A percentile compares a stretch with the other conserved stretches of the same genome.
These are phyloP conservation scores for Hozukius guyotensis DNA, from an alignment of 2,797 vertebrate species.

Conservation along the genomic window DNA sequence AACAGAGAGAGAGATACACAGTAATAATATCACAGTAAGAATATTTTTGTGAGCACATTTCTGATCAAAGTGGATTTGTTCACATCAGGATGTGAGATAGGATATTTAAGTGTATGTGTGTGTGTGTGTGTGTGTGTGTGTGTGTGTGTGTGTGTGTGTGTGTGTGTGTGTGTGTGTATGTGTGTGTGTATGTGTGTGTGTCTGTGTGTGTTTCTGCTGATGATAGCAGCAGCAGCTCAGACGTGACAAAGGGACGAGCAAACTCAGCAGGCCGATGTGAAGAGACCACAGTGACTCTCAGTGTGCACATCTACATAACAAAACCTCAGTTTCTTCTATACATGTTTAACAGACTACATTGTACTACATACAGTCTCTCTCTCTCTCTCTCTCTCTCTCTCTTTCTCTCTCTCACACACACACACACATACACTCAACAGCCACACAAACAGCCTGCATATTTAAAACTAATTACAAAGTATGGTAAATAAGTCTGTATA, in stretches of 20 bases:
- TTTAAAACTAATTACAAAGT: too few species aligned
- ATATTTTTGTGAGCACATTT: conserved; percentile 8
- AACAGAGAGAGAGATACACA: background rate
- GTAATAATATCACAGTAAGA: background rate
- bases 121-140: conserved; percentile 4
- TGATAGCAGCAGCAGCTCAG: conserved; percentile 75
- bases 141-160: conserved; percentile 6
- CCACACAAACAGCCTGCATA: too few species aligned
- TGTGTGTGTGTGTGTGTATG: conserved; percentile 8
- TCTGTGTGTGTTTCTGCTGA: conserved; percentile 79
- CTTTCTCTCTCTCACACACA: background rate
- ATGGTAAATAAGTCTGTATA: too few species aligned
- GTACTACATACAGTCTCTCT: background rate
- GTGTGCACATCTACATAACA: conserved; percentile 18
- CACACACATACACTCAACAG: background rate
- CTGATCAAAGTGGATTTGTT: conserved; percentile 28
- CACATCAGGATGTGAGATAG: conserved; percentile 4
- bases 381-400: background rate
- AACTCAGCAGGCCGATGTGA: conserved; percentile 85
- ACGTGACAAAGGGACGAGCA: conserved; percentile 88
- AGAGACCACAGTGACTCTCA: conserved; percentile 49
- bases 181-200: conserved; percentile 6
- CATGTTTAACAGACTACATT: background rate
- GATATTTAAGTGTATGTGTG: background rate
- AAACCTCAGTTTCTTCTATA: conserved; percentile 6